These are phyloP conservation scores for Pleuronectes platessa DNA, from an alignment of 2,113 vertebrate genomes.

Conservation along the genomic window DNA sequence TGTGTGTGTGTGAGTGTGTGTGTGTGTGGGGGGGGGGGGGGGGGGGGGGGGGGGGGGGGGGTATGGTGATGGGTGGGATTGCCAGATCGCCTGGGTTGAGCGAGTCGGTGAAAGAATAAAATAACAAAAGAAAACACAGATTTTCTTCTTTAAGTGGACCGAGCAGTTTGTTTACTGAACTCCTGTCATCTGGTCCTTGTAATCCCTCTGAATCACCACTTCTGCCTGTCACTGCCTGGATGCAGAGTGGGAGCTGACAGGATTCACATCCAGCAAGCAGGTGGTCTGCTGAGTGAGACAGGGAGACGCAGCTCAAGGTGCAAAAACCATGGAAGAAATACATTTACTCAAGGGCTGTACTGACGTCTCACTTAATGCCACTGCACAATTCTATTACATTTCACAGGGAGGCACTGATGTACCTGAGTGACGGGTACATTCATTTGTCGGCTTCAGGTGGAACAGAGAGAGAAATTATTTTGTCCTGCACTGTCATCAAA, in stretches of 20 bases:
- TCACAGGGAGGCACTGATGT: background rate
- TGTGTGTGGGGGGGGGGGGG: no score
- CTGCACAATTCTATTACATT: background rate
- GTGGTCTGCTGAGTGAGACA: background rate
- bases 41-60: background rate
- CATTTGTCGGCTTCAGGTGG: background rate
- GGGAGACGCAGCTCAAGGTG: background rate
- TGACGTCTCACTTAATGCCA: background rate
- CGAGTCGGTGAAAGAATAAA: slow-evolving; percentile 12
- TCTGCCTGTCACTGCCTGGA: background rate
- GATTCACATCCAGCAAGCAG: slow-evolving; percentile 29
- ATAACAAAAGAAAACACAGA: slow-evolving; percentile 14
- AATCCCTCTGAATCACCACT: slow-evolving; percentile 6
- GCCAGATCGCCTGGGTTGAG: slow-evolving; percentile 24
- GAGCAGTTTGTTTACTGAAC: background rate
- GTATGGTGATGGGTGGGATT: slow-evolving; percentile 13
- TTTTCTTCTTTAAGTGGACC: no score
- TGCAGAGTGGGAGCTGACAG: background rate
- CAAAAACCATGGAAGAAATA: slow-evolving; percentile 11
- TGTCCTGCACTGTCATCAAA: background rate
- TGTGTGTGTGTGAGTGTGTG: background rate
- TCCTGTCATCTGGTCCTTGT: background rate
- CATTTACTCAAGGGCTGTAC: background rate
- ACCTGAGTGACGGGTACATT: background rate
- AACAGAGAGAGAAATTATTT: background rate